phyloP scores from a whole-genome alignment of 2,888 invertebrate genomes.

The Kuschelorhynchus macadamiae region DNA sequence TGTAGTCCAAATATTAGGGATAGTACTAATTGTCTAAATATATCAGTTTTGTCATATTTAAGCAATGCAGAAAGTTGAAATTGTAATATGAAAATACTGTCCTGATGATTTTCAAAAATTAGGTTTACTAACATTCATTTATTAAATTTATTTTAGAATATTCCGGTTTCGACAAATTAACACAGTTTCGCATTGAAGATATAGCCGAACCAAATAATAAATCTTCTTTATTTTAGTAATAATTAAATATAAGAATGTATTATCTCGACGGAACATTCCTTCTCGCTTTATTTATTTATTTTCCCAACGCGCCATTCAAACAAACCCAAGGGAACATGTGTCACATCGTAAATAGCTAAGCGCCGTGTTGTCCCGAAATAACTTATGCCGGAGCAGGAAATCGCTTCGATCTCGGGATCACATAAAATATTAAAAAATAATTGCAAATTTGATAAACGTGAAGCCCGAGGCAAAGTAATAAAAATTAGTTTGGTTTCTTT shows the following conservation, averaged over 20 bases:
- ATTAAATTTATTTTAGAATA: too few species aligned
- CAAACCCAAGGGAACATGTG: slow-evolving; percentile 41
- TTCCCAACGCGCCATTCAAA: slow-evolving; percentile 37
- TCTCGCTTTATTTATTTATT: slow-evolving; percentile 34
- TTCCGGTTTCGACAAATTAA: too few species aligned
- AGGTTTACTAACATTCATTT: too few species aligned
- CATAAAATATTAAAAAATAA: slow-evolving; percentile 42
- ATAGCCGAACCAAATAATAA: too few species aligned
- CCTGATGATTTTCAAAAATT: too few species aligned
- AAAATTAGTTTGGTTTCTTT: background rate
- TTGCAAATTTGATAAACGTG: slow-evolving; percentile 38
- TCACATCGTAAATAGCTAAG: slow-evolving; percentile 46
- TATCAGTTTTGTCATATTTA: too few species aligned
- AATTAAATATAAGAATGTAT: background rate
- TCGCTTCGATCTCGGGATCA: slow-evolving; percentile 31
- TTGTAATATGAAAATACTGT: too few species aligned
- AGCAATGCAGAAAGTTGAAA: too few species aligned
- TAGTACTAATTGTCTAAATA: too few species aligned
- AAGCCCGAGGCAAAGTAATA: background rate
- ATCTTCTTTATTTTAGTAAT: background rate
- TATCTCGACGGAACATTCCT: slow-evolving; percentile 11
- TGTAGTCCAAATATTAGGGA: too few species aligned
- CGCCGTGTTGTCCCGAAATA: slow-evolving; percentile 63
- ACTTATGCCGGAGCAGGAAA: slow-evolving; percentile 56
- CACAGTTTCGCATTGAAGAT: too few species aligned